These are phyloP conservation scores for Calliphora vicina DNA, from an alignment of 1,140 invertebrate species.

Conservation along the genomic window DNA sequence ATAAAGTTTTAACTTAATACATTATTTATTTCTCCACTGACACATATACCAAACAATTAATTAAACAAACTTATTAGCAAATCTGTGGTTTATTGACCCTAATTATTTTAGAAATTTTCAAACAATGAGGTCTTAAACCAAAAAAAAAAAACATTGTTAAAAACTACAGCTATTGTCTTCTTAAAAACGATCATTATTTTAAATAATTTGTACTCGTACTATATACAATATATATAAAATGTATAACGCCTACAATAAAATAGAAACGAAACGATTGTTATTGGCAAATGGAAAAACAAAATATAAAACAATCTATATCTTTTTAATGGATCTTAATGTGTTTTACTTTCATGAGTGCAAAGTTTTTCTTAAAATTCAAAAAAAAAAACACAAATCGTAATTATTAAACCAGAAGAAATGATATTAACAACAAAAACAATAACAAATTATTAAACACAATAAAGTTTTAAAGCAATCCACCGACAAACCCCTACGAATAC, in stretches of 20 bases:
- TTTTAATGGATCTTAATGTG: conserved; percentile 19
- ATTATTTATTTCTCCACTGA: too few relatives aligned
- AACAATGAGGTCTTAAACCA: too few relatives aligned
- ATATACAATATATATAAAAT: neutral
- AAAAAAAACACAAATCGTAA: too few relatives aligned
- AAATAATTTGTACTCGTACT: neutral
- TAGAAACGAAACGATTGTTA: conserved; percentile 15
- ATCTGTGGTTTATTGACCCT: conserved; percentile 15
- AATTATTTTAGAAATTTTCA: conserved; percentile 23
- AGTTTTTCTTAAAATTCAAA: too few relatives aligned
- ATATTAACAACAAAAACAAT: neutral
- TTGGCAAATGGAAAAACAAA: neutral
- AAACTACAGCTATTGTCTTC: neutral
- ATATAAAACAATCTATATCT: conserved; percentile 19
- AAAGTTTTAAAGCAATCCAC: too few relatives aligned
- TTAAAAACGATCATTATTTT: neutral
- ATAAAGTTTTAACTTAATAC: too few relatives aligned
- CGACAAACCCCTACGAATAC: neutral
- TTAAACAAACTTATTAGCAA: too few relatives aligned
- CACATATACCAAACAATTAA: too few relatives aligned
- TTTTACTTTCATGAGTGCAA: neutral
- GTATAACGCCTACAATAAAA: conserved; percentile 20
- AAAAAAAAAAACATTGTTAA: too few relatives aligned
- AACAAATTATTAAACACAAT: too few relatives aligned
- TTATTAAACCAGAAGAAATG: neutral